Conservation (phyloP, 1,140 invertebrate species). For the Lamellibrachia luymesi region DNA sequence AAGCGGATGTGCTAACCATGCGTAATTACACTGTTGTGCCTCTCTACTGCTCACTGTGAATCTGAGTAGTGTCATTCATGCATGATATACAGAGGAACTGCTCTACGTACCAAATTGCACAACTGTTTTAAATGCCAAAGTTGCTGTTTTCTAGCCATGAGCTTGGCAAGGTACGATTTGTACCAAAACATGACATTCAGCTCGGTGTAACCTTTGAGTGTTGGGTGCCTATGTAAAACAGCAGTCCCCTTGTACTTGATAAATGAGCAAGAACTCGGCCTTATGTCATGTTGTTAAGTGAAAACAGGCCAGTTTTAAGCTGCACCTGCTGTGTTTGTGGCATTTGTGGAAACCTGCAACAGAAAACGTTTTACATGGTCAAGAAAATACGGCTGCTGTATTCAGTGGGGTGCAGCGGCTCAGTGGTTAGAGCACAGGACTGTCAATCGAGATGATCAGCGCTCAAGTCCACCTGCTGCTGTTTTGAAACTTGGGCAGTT, state of each 20-base stretch:
- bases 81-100: background rate
- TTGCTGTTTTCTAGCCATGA: background rate
- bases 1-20: no score
- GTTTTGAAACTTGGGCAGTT: no score
- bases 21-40: background rate
- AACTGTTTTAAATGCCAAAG: background rate
- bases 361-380: background rate
- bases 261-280: background rate
- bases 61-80: background rate
- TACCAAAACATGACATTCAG: background rate
- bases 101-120: background rate
- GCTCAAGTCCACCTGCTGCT: no score
- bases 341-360: no score
- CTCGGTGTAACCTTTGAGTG: background rate
- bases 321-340: no score
- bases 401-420: background rate
- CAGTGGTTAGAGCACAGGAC: no score
- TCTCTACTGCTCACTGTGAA: background rate
- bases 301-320: background rate
- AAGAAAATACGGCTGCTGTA: background rate
- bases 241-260: background rate
- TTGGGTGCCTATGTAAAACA: background rate
- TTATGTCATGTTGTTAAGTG: background rate
- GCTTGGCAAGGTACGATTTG: background rate
- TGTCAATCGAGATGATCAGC: no score